Evolutionary conservation across 2,888 invertebrate genomes (phyloP), one percentile per base, ranked within the genome.

Genomic region (Acanthococcus lagerstroemiae): DNA sequence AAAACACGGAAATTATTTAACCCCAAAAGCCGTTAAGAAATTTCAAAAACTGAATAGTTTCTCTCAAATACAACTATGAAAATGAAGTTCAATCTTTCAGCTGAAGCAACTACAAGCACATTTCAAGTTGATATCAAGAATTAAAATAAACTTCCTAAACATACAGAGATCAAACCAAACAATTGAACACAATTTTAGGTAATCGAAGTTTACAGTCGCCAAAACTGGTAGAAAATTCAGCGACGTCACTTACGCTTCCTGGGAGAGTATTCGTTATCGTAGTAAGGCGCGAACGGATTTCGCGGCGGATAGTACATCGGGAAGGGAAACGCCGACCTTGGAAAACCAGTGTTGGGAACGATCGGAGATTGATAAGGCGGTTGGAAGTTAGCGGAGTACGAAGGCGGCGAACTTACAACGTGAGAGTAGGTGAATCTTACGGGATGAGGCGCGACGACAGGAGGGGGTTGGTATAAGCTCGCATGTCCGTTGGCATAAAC

Each of bases 191-290:
- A n/a, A n/a, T n/a, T n/a, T n/a, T n/a, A n/a, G n/a, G n/a, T n/a
- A n/a, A n/a, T n/a, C n/a, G n/a, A n/a, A n/a, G n/a, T n/a, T n/a
- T n/a, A n/a, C n/a, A n/a, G n/a, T n/a, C n/a, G n/a, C n/a, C n/a
- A n/a, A n/a, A n/a, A 37, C n/a, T 37, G n/a, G 1, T 37, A 37
- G 37, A 37, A 37, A 9, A 55, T n/a, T n/a, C 37, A 19, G 15
- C 30, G 44, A n/a, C 24, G 58, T 54, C 30, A 63, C 54, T 63
- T 52, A 52, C 63, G 63, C 44, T 52, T 63, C 17, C 54, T 50
- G 7, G n/a, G 24, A 15, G 63, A 52, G 25, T 54, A 54, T 30
- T 30, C 22, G 58, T 25, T 46, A 54, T 52, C 24, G 17, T 54
- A 21, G 26, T 58, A 58, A n/a, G n/a, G n/a, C n/a, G n/a, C n/a